phyloP scores from a whole-genome alignment of 1,140 invertebrate genomes.

The Lordiphosa collinella region DNA sequence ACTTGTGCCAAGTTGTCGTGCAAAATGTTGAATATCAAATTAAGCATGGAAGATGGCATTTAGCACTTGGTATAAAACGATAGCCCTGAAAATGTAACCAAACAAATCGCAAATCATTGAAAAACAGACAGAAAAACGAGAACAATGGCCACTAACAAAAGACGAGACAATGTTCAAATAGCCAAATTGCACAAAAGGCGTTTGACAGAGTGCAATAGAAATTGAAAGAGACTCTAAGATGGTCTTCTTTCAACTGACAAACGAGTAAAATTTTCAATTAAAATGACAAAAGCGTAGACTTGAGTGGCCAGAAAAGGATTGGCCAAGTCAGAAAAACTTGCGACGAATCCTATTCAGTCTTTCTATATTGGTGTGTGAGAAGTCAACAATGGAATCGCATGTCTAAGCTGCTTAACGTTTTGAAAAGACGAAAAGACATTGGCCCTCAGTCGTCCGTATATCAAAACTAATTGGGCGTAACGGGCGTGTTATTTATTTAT shows the following conservation, averaged over 20 bases:
- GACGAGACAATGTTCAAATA: not conserved
- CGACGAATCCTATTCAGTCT: not conserved
- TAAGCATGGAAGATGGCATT: not conserved
- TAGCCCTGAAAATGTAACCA: not conserved
- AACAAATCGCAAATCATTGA: not conserved
- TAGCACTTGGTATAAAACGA: not conserved
- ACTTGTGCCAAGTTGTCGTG: constrained; percentile 4
- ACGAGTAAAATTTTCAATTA: constrained; percentile 21
- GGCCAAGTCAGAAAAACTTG: constrained; percentile 1
- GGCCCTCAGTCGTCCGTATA: not conserved
- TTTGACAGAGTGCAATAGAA: constrained; percentile 5
- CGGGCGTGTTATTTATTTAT: constrained; percentile 16
- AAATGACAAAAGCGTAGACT: constrained; percentile 13
- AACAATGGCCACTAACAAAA: constrained; percentile 1
- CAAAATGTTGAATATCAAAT: constrained; percentile 13
- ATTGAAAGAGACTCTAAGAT: constrained; percentile 8
- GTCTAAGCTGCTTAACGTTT: constrained; percentile 20
- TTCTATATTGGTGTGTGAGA: not conserved
- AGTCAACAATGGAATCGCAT: constrained; percentile 20
- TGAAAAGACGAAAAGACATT: not conserved
- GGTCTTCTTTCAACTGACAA: not conserved
- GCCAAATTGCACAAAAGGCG: constrained; percentile 4
- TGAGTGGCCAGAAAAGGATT: constrained; percentile 12
- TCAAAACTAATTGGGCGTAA: constrained; percentile 17
- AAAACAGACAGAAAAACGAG: constrained; percentile 1